Base-by-base conservation (phyloP, 2,797 vertebrate genomes). In the Etheostoma nigrum region DNA sequence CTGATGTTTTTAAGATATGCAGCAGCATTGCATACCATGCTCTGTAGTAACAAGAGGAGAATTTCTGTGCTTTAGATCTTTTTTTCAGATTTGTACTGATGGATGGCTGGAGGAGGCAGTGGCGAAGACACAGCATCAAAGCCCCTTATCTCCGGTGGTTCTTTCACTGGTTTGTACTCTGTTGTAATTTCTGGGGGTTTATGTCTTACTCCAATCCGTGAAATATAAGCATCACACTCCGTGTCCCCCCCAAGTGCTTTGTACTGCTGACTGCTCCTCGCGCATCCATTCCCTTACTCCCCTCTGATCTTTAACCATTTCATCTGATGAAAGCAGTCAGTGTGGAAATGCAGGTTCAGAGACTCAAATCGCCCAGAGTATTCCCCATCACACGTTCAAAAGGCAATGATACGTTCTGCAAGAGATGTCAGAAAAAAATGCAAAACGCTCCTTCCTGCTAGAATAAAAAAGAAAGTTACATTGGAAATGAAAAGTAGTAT, bases 61-160 rank as follows among this genome's bases (percentile, higher is more conserved):
- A 67, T 74, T 84, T 86, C 61, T n/a, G 18, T 70, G 57, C 67
- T 61, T 69, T 53, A 64, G 72, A 87, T 88, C 72, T 79, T 74
- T 76, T 74, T 76, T 80, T 79, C 78, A 69, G 76, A 81, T 90
- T 85, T 76, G 48, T 81, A 78, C 59, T 92, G 89, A 93, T 84
- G 76, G 91, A 93, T 90, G 85, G 76, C 80, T 87, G 83, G 73
- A 81, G 65, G 59, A 84, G 81, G 80, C 81, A 74, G 74, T 23
- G 33, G 57, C 55, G 75, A 72, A 85, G 88, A 78, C 82, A 23
- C 63, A 49, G 82, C 80, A 93, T 93, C 91, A 94, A 92, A 93
- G 86, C 72, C 76, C 40, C 65, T 90, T 89, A 87, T 90, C 83
- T 77, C 74, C 85, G 85, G 87, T 89, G 82, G 36, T 86, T 87